These are phyloP conservation scores for Rissa tridactyla DNA, from an alignment of 2,113 vertebrate genomes.

Conservation along the genomic window DNA sequence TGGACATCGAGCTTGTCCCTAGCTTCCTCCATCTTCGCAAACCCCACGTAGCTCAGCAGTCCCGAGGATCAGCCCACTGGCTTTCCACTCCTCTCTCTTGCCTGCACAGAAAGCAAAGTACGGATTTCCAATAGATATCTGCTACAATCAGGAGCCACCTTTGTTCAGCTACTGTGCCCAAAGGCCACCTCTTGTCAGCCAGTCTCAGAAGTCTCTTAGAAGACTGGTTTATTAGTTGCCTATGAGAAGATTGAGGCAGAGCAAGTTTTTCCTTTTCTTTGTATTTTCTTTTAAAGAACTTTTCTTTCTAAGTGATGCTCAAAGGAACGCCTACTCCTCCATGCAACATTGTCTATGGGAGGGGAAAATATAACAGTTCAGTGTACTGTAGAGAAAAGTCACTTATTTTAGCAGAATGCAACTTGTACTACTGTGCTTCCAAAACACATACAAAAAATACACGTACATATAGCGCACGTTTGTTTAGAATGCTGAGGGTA, in stretches of 20 bases:
- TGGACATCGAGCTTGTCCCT: neutral
- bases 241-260: neutral
- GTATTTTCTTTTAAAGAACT: neutral
- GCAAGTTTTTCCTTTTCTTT: neutral
- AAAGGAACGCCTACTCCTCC: neutral
- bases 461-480: neutral
- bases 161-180: neutral
- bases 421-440: neutral
- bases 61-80: neutral
- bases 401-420: neutral
- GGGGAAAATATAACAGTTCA: neutral
- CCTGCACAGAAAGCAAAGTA: neutral
- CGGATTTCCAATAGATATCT: neutral
- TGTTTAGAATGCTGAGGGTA: neutral
- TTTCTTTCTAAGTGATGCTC: neutral
- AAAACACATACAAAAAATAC: neutral
- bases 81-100: neutral
- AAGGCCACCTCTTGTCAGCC: neutral
- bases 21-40: neutral
- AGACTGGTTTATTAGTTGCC: neutral
- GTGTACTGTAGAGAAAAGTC: neutral
- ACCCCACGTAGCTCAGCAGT: neutral
- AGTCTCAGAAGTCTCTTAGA: constrained; percentile 30
- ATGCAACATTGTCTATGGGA: neutral
- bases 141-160: neutral